A percentile compares a stretch with the other conserved stretches of the same genome.
These are phyloP conservation scores for Paracyclopina nana DNA, from an alignment of 1,140 invertebrate species.

Conservation along the genomic window DNA sequence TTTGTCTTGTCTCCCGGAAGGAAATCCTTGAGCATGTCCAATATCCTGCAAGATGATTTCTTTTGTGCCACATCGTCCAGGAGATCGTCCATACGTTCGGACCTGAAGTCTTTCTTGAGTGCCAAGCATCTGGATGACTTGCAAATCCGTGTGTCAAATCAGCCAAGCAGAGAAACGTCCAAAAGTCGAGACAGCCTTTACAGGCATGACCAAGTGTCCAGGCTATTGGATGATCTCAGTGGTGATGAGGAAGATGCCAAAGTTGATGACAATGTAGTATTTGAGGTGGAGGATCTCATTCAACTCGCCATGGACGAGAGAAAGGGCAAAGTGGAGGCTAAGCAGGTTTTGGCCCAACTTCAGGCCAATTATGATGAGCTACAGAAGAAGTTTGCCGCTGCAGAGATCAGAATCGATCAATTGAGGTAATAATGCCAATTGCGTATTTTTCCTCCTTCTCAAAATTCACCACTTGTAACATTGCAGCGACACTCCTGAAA, in stretches of 20 bases:
- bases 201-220: background rate
- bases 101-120: slow-evolving; percentile 3
- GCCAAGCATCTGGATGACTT: background rate
- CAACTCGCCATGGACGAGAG: background rate
- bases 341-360: slow-evolving; percentile 25
- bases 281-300: slow-evolving; percentile 7
- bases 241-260: slow-evolving; percentile 2
- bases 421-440: no score
- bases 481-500: no score
- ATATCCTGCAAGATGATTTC: background rate
- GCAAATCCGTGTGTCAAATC: background rate
- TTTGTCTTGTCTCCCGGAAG: slow-evolving; percentile 1
- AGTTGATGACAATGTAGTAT: background rate
- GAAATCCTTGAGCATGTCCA: slow-evolving; percentile 8
- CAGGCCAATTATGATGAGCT: slow-evolving; percentile 24
- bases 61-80: background rate
- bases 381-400: slow-evolving; percentile 27
- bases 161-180: background rate
- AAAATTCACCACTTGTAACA: no score
- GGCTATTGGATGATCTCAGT: slow-evolving; percentile 10
- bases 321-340: slow-evolving; percentile 5
- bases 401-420: slow-evolving; percentile 28
- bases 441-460: no score
- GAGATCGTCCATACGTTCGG: no score
- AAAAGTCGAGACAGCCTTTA: background rate